Percentiles rank a stretch among this genome's conserved stretches.
Conservation (phyloP, 2,888 invertebrate species). For the Pandemis cinnamomeana region DNA sequence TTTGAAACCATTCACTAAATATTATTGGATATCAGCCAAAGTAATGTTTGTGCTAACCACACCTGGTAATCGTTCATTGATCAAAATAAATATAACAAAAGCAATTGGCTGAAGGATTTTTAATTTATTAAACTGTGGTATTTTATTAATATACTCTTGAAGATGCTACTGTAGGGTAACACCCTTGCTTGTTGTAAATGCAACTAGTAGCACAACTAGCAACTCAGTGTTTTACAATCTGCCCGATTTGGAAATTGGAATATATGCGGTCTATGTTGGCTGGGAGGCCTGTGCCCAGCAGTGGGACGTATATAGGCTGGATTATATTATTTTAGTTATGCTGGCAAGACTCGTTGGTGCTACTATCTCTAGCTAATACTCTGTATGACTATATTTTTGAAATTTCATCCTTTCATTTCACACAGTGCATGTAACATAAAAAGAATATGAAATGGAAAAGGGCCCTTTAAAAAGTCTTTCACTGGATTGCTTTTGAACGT, state of each 20-base stretch:
- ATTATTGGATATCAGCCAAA: slow-evolving; percentile 28
- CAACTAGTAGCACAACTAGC: no score
- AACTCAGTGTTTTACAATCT: no score
- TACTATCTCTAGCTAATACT: no score
- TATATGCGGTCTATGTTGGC: no score
- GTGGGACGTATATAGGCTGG: no score
- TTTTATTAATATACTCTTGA: background rate
- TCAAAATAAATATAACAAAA: slow-evolving; percentile 4
- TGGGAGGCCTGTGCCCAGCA: no score
- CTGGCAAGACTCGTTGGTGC: no score
- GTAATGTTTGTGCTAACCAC: slow-evolving; percentile 3
- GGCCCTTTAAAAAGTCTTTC: slow-evolving; percentile 1
- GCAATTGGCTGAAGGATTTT: background rate
- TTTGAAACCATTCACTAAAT: background rate
- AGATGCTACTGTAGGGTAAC: background rate
- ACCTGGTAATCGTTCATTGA: slow-evolving; percentile 2
- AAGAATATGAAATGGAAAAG: background rate
- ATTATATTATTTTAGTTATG: no score
- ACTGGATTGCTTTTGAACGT: slow-evolving; percentile 15
- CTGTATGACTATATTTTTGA: background rate
- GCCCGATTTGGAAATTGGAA: no score
- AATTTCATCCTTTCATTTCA: background rate
- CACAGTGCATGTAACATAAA: background rate
- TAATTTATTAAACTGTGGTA: background rate
- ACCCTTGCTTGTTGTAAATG: no score